Base-by-base conservation (phyloP, 2,113 vertebrate species). In the Columba janthina region DNA sequence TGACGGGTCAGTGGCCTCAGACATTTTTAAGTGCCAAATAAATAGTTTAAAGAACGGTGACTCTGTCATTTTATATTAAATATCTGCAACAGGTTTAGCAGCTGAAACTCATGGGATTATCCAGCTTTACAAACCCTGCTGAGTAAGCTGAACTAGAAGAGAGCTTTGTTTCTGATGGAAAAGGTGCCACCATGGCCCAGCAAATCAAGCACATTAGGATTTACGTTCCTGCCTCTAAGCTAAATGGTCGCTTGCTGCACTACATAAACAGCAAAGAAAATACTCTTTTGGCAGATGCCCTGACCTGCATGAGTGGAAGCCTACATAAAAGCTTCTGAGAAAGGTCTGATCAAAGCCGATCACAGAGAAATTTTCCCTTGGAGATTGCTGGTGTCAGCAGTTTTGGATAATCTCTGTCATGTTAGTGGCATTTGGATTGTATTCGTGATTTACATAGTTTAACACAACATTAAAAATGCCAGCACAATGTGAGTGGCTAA, bases 351-450 rank as follows among this genome's bases (percentile, higher is more conserved):
- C 91, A 90, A 94, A 95, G 69, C 62, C 65, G 62, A 94, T 93
- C 91, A 87, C 87, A 91, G 54, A 89, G 83, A 95, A 89, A 74
- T 73, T 85, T 96, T 66, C 53, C 94, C 56, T 92, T 90, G 77
- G 93, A 97, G 84, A 86, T 56, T 85, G 44, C 34, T 62, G 16
- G n/a, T 89, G 93, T 97, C 96, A 97, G 96, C 91, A 94, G 78
- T 96, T 97, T 96, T 70, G 69, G 83, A 86, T 93, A 92, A 94
- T 96, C 93, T 91, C 79, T 77, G 38, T 94, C 66, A 76, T 97
- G 89, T 88, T 94, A 84, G 94, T 70, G 70, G 77, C 36, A 70
- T 94, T 97, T 80, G 70, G 83, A 84, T 91, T 95, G 50, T 71
- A 65, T 64, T 77, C 77, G 44, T 74, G 56, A 83, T 89, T 89